Percentiles rank a stretch among this genome's conserved stretches.
phyloP scores from a whole-genome alignment of 2,797 vertebrate species.

The Pelochelys cantorii region DNA sequence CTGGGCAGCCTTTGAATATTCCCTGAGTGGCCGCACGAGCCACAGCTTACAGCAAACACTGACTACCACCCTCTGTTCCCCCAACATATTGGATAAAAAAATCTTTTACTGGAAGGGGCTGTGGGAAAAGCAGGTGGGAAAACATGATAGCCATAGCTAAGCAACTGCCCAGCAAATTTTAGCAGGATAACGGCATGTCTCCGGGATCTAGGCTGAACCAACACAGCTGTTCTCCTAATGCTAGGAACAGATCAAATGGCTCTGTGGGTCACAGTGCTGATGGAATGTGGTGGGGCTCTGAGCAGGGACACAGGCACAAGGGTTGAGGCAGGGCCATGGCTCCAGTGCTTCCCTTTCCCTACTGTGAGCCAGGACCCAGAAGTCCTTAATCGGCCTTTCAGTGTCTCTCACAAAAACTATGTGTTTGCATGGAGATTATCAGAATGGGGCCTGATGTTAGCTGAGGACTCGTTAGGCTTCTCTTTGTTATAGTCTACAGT shows the following conservation, averaged over 20 bases:
- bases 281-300: no score
- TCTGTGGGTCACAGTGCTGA: no score
- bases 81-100: no score
- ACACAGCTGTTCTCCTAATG: background rate
- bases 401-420: background rate
- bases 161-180: background rate
- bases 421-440: background rate
- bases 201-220: background rate
- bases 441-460: background rate
- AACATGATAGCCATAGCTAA: background rate
- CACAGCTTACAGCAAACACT: no score
- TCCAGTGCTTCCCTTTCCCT: no score
- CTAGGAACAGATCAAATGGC: background rate
- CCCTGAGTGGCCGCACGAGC: no score
- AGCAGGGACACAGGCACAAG: no score
- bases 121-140: background rate
- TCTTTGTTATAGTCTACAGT: background rate
- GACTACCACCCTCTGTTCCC: no score
- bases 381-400: no score
- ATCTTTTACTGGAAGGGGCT: background rate
- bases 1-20: no score
- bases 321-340: no score
- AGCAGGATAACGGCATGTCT: background rate
- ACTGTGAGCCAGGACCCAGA: no score
- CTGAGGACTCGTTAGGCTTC: background rate